phyloP scores from a whole-genome alignment of 2,113 vertebrate genomes.

The Mustela nigripes region DNA sequence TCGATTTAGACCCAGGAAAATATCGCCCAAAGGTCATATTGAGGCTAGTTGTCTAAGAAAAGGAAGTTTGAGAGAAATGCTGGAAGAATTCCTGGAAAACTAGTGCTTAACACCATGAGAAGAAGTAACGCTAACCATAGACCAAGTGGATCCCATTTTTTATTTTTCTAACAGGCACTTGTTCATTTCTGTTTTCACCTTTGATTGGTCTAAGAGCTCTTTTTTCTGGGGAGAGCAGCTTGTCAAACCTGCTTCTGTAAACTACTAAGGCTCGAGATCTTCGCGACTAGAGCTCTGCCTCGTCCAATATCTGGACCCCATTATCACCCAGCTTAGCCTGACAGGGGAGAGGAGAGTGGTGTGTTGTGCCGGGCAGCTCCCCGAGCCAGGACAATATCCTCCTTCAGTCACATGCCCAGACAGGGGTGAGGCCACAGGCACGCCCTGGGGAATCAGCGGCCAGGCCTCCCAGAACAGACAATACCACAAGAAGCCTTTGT shows the following conservation, averaged over 20 bases:
- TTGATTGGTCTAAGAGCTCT: neutral
- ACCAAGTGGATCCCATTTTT: neutral
- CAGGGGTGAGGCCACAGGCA: neutral
- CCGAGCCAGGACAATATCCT: neutral
- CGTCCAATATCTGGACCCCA: fast-evolving
- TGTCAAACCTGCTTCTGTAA: neutral
- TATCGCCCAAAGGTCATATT: neutral
- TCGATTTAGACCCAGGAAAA: neutral
- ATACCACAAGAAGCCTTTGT: neutral
- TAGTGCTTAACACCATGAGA: neutral
- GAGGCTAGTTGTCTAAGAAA: neutral
- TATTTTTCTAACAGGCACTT: neutral
- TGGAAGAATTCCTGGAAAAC: neutral
- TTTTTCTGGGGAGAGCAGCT: neutral
- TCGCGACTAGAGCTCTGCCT: neutral
- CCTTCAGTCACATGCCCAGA: too few relatives aligned
- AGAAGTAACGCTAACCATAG: neutral
- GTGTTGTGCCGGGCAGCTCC: neutral
- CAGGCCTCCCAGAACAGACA: neutral
- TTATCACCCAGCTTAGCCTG: neutral
- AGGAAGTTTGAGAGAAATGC: neutral
- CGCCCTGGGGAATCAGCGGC: neutral
- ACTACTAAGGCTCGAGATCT: neutral
- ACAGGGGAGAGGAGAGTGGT: too few relatives aligned
- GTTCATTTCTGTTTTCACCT: neutral